These are phyloP conservation scores for Euspilapteryx auroguttella DNA, from an alignment of 2,888 invertebrate species.

Conservation along the genomic window DNA sequence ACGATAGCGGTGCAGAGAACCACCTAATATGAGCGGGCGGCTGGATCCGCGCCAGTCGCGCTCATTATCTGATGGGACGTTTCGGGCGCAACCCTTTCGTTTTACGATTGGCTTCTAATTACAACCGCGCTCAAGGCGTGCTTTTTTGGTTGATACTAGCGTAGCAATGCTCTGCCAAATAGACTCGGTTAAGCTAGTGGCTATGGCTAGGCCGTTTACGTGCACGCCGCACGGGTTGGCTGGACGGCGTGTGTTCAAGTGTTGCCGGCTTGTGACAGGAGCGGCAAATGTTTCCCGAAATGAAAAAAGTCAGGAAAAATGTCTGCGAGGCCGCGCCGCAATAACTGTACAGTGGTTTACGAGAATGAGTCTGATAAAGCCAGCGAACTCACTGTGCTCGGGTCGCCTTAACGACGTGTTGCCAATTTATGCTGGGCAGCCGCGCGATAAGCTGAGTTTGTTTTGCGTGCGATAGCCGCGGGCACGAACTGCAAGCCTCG, in stretches of 20 bases:
- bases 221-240: too few species aligned
- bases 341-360: conserved; percentile 50
- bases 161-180: conserved; percentile 39
- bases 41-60: conserved; percentile 51
- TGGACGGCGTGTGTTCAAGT: too few species aligned
- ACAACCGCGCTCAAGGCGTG: conserved; percentile 50
- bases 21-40: conserved; percentile 50
- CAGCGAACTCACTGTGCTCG: conserved; percentile 30
- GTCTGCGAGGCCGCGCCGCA: conserved; percentile 33
- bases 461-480: conserved; percentile 31
- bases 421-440: conserved; percentile 56
- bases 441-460: conserved; percentile 54
- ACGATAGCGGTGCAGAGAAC: conserved; percentile 44
- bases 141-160: conserved; percentile 43
- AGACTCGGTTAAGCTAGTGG: conserved; percentile 41
- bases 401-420: conserved; percentile 56
- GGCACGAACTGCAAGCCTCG: too few species aligned
- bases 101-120: conserved; percentile 61
- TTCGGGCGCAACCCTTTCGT: conserved; percentile 50
- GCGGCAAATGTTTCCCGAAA: conserved; percentile 24
- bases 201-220: conserved; percentile 38
- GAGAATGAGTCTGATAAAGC: conserved; percentile 48
- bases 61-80: conserved; percentile 60
- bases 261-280: background rate
- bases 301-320: conserved; percentile 47